Evolutionary conservation across 2,888 invertebrate species (phyloP).

Genomic region (Dynastes grantii): DNA sequence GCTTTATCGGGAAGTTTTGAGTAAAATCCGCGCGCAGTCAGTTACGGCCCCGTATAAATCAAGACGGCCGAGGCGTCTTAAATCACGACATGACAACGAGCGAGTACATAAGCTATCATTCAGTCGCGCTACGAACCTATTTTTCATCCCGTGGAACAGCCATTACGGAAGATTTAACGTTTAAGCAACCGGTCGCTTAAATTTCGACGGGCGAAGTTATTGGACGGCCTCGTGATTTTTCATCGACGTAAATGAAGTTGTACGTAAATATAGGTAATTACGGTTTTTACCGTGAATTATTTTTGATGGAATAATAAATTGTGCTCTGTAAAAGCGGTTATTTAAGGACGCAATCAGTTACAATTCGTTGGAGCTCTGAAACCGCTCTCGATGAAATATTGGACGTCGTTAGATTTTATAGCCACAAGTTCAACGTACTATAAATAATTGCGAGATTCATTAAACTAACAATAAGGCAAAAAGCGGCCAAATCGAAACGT

Average conservation of each 20-base stretch:
- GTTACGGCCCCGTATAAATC: conserved; percentile 4
- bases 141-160: not conserved
- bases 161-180: not conserved
- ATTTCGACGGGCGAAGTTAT: not conserved
- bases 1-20: conserved; percentile 5
- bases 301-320: conserved; percentile 4
- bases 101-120: conserved; percentile 14
- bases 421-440: not conserved
- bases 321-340: not conserved
- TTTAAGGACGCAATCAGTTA: not conserved
- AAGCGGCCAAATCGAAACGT: no score
- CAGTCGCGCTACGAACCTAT: conserved; percentile 4
- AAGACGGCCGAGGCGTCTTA: conserved; percentile 5
- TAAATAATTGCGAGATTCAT: no score
- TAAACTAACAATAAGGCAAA: no score
- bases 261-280: conserved; percentile 15
- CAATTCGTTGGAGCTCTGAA: not conserved
- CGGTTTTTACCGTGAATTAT: conserved; percentile 11
- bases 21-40: conserved; percentile 15
- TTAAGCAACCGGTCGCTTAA: not conserved
- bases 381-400: not conserved
- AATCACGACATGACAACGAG: conserved; percentile 12
- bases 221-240: not conserved
- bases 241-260: conserved; percentile 11
- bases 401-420: not conserved